Evolutionary conservation across 2,888 invertebrate species (phyloP).

Genomic region (Drosophila infuscata): DNA sequence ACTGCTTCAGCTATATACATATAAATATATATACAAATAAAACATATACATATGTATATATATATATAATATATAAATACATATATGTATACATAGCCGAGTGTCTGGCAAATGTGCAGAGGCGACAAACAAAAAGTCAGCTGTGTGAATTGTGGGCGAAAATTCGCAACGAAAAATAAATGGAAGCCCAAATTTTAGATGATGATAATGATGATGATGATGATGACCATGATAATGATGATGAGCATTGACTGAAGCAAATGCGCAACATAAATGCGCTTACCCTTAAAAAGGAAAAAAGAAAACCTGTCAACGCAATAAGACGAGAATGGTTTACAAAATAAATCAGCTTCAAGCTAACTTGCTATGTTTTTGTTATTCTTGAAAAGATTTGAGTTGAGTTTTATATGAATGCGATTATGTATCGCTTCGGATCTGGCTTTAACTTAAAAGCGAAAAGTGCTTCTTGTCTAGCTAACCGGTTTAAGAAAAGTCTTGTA

Average conservation of each 20-base stretch:
- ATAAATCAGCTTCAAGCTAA: slow-evolving; percentile 28
- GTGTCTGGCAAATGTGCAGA: slow-evolving; percentile 45
- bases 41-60: not conserved
- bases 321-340: slow-evolving; percentile 15
- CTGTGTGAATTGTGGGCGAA: slow-evolving; percentile 56
- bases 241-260: slow-evolving; percentile 56
- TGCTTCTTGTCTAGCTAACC: not conserved
- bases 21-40: not conserved
- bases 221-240: too few relatives aligned
- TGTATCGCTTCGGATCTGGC: not conserved
- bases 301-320: slow-evolving; percentile 23
- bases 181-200: slow-evolving; percentile 24
- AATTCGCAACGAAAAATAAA: slow-evolving; percentile 33
- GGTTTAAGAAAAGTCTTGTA: not conserved
- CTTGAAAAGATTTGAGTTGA: slow-evolving; percentile 10
- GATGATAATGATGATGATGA: slow-evolving; percentile 32
- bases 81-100: slow-evolving; percentile 30
- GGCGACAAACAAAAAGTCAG: slow-evolving; percentile 58
- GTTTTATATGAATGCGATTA: not conserved
- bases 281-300: slow-evolving; percentile 3
- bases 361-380: slow-evolving; percentile 8
- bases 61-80: slow-evolving; percentile 6
- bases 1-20: slow-evolving; percentile 33
- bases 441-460: not conserved
- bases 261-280: slow-evolving; percentile 39